phyloP scores from a whole-genome alignment of 1,140 invertebrate species.

The Drosophila pallidifrons region DNA sequence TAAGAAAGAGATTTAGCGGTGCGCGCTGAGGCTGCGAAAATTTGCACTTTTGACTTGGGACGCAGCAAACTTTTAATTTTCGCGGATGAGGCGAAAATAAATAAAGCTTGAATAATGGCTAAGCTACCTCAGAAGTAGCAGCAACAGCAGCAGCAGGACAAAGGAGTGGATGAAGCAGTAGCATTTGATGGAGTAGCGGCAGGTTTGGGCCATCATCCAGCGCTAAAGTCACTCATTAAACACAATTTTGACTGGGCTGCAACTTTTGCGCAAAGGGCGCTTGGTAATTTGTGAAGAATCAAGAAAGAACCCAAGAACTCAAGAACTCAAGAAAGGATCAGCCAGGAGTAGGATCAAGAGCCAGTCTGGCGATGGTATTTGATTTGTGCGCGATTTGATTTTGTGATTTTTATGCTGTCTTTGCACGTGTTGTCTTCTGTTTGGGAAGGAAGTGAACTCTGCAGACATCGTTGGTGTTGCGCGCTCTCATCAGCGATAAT shows the following conservation, averaged over 20 bases:
- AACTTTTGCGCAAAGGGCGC: conserved; percentile 17
- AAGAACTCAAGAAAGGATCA: conserved; percentile 5
- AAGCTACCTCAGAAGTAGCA: conserved; percentile 63
- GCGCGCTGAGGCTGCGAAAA: conserved; percentile 62
- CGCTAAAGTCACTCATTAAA: conserved; percentile 78
- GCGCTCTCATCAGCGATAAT: conserved; percentile 80
- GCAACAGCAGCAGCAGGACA: conserved; percentile 33
- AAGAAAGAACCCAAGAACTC: background rate
- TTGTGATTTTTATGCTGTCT: conserved; percentile 30
- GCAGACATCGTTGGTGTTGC: conserved; percentile 59
- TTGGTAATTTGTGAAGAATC: conserved; percentile 38
- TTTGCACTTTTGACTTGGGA: conserved; percentile 79
- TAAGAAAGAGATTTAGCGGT: conserved; percentile 10
- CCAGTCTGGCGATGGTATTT: conserved; percentile 53
- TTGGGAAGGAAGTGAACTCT: conserved; percentile 50
- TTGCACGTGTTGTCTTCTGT: conserved; percentile 35
- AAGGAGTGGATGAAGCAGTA: conserved; percentile 10
- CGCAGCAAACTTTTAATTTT: conserved; percentile 77
- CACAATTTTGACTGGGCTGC: conserved; percentile 66
- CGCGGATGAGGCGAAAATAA: conserved; percentile 67
- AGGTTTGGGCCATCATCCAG: conserved; percentile 37
- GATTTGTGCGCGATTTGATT: conserved; percentile 77
- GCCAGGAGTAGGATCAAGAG: conserved; percentile 2
- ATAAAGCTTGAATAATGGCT: conserved; percentile 82
- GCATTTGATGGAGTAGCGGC: background rate